Percentiles rank a stretch among this genome's conserved stretches.
Evolutionary conservation across 2,888 invertebrate species (phyloP).

Genomic region (Metopia argyrocephala): DNA sequence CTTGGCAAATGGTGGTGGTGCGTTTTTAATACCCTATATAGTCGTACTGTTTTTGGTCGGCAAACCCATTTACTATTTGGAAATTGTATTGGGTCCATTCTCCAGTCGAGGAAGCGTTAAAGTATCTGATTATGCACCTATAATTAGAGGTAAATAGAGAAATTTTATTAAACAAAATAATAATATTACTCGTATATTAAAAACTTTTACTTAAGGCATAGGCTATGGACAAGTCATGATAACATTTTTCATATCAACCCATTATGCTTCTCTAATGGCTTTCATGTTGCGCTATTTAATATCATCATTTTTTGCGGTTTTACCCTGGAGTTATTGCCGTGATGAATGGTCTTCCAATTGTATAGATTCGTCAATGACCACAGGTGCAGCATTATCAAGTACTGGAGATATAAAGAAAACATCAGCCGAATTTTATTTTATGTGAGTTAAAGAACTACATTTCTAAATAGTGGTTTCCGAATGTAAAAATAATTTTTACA

Average conservation of each 20-base stretch:
- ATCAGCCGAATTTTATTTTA: slow-evolving; percentile 78
- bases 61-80: slow-evolving; percentile 85
- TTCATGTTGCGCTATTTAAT: slow-evolving; percentile 82
- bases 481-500: not conserved
- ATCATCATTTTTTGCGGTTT: slow-evolving; percentile 81
- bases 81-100: slow-evolving; percentile 86
- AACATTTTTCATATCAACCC: slow-evolving; percentile 81
- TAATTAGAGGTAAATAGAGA: slow-evolving; percentile 82
- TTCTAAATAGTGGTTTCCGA: not conserved
- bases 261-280: slow-evolving; percentile 84
- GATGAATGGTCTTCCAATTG: slow-evolving; percentile 79
- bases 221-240: slow-evolving; percentile 81
- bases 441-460: slow-evolving; percentile 71
- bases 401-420: slow-evolving; percentile 68
- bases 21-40: slow-evolving; percentile 84
- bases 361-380: slow-evolving; percentile 69
- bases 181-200: not conserved
- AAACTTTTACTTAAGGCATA: slow-evolving; percentile 77
- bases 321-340: slow-evolving; percentile 83
- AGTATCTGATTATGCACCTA: slow-evolving; percentile 83
- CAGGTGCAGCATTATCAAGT: not conserved
- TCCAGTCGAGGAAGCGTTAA: slow-evolving; percentile 84
- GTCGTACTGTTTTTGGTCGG: slow-evolving; percentile 83
- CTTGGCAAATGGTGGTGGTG: slow-evolving; percentile 84
- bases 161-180: not conserved